Base-by-base conservation (phyloP, 2,888 invertebrate genomes). In the Polymixis lichenea region DNA sequence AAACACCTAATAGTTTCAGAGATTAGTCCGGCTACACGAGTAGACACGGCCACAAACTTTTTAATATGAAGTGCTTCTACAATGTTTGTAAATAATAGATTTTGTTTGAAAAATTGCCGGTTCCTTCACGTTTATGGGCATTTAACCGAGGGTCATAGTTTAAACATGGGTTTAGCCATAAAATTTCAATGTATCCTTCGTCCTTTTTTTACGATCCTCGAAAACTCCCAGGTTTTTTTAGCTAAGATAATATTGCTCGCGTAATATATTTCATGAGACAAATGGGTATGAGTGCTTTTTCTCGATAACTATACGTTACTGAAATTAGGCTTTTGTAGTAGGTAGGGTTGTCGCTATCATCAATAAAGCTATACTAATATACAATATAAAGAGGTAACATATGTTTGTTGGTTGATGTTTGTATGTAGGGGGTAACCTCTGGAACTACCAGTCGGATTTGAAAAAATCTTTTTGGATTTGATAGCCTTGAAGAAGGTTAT, bases 121-220 rank as follows among this genome's bases (percentile, higher is more conserved):
- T 38, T 64, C 53, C 60, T 56, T 28, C 32, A 53, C 38, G 28
- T 82, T 82, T 81, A 82, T 81, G 43, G 78, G 69, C 69, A 53
- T 82, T 81, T 82, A 78, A 82, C 78, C 66, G 61, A 70, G 78
- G 83, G 83, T 78, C 78, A 70, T 82, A 72, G 80, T 70, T 80
- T 72, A 82, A 82, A 83, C 81, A 82, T 78, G 69, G 83, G 81
- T 53, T 70, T 53, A 61, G 61, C 58, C 61, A 67, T 81, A 81
- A 81, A 81, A 69, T 78, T 81, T 81, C 78, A 81, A 83, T 79
- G 79, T 72, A 76, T 72, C 76, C 72, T 80, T 82, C 76, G 84
- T 80, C 66, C 72, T 80, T 75, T 70, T 76, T 81, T 81, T 78
- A 72, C 68, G 71, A 60, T n/a, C 28, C 60, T 75, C n/a, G 25